Percentiles rank a stretch among this genome's conserved stretches.
phyloP scores from a whole-genome alignment of 2,888 invertebrate species.

The Cephus sareptanus region DNA sequence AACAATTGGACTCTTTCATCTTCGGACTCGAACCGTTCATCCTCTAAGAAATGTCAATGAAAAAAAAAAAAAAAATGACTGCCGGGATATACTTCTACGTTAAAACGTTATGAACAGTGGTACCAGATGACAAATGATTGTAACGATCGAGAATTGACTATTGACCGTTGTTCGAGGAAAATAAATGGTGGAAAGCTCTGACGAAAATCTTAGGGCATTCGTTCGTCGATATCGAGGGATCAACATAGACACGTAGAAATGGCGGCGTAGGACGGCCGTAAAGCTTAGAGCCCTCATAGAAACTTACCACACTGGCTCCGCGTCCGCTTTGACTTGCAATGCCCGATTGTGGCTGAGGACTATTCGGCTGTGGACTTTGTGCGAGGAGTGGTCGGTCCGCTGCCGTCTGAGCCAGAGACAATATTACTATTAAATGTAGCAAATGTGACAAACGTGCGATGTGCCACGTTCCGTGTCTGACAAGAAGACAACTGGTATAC shows the following conservation, averaged over 20 bases:
- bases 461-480: background rate
- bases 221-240: background rate
- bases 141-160: background rate
- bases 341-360: slow-evolving; percentile 76
- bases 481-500: background rate
- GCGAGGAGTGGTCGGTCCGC: slow-evolving; percentile 69
- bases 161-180: background rate
- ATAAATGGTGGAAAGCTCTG: background rate
- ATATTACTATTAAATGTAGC: background rate
- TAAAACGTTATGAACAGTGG: background rate
- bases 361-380: slow-evolving; percentile 72
- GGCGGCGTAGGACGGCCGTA: background rate
- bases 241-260: background rate
- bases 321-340: slow-evolving; percentile 85
- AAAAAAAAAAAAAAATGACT: background rate
- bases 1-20: background rate
- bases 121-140: background rate
- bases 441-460: background rate
- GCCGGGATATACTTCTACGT: background rate
- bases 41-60: no score
- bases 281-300: background rate
- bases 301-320: slow-evolving; percentile 87
- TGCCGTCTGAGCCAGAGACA: slow-evolving; percentile 63
- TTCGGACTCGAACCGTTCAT: no score
- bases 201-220: background rate